A percentile compares a stretch with the other conserved stretches of the same genome.
Conservation (phyloP, 2,113 vertebrate genomes). For the Tiliqua scincoides region DNA sequence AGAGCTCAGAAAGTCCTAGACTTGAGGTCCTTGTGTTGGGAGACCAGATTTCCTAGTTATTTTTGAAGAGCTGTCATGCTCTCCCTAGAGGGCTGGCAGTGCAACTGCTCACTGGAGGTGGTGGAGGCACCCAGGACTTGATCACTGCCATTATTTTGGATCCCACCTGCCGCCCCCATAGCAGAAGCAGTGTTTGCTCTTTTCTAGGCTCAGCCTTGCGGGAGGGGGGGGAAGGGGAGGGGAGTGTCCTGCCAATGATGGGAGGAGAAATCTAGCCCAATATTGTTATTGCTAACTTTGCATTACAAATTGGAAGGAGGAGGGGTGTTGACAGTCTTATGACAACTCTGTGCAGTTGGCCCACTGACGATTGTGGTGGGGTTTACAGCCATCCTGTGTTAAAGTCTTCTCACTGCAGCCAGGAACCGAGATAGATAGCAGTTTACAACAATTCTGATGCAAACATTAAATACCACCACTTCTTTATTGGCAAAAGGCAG, state of each 20-base stretch:
- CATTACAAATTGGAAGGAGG: too few species aligned
- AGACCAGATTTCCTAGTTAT: background rate
- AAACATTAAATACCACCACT: background rate
- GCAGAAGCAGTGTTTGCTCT: background rate
- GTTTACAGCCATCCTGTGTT: background rate
- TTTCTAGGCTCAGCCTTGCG: background rate
- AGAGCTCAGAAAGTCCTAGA: background rate
- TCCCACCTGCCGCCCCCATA: background rate
- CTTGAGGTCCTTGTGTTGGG: background rate
- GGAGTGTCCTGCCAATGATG: background rate
- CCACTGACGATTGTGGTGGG: background rate
- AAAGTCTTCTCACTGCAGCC: background rate
- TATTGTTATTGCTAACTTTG: background rate
- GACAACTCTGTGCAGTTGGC: background rate
- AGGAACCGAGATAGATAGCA: too few species aligned
- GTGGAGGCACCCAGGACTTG: background rate
- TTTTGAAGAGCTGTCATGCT: background rate
- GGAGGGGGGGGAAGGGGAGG: background rate
- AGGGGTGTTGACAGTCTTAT: background rate
- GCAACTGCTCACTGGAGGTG: background rate
- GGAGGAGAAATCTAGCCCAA: background rate
- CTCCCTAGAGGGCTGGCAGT: background rate
- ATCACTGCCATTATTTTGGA: too few species aligned
- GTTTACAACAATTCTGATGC: background rate
- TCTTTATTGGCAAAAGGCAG: background rate